Percentiles rank a stretch among this genome's conserved stretches.
These are phyloP conservation scores for Raja brachyura DNA, from an alignment of 2,113 vertebrate species.

Conservation along the genomic window DNA sequence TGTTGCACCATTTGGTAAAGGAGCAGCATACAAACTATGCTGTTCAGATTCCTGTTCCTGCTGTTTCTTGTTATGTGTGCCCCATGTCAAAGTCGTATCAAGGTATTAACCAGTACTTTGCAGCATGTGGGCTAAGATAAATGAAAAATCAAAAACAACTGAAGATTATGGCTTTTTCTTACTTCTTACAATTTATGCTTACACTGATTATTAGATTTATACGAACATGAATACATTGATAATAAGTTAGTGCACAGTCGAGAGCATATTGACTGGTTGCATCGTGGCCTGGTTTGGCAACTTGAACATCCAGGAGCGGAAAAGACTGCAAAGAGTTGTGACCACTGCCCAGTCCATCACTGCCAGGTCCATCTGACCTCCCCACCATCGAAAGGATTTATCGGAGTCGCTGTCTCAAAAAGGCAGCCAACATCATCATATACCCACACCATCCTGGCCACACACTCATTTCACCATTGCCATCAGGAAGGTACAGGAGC, in stretches of 20 bases:
- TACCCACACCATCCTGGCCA: no score
- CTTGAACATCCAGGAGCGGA: no score
- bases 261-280: no score
- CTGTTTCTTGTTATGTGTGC: slow-evolving; percentile 9
- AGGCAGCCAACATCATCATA: no score
- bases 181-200: neutral
- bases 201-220: neutral
- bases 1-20: neutral
- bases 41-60: slow-evolving; percentile 12
- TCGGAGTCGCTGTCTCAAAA: no score
- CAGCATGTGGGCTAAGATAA: neutral
- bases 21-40: neutral
- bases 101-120: neutral
- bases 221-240: neutral
- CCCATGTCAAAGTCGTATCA: neutral
- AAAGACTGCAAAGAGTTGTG: no score
- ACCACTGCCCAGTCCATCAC: no score
- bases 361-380: no score
- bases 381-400: no score
- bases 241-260: neutral
- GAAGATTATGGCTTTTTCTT: neutral
- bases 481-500: no score
- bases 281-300: no score
- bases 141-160: neutral
- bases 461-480: no score